phyloP scores from a whole-genome alignment of 2,888 invertebrate species.

The Caenorhabditis sulstoni region DNA sequence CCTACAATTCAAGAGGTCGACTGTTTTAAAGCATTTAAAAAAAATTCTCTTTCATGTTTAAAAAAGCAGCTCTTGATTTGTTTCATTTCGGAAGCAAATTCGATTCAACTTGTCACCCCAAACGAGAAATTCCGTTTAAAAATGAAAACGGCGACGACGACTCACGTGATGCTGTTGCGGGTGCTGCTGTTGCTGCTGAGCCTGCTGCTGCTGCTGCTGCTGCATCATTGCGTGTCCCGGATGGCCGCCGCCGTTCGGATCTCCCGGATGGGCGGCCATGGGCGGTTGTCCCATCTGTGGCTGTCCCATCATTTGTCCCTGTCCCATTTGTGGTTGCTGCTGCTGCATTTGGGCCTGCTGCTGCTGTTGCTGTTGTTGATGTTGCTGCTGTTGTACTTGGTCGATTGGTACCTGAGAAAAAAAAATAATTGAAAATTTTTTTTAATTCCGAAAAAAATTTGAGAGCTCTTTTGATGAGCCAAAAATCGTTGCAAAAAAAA shows the following conservation, averaged over 20 bases:
- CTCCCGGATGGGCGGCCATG: slow-evolving; percentile 31
- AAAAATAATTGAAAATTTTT: not conserved
- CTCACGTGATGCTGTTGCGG: slow-evolving; percentile 47
- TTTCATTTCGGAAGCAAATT: too few relatives aligned
- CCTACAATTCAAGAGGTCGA: too few relatives aligned
- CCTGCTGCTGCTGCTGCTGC: slow-evolving; percentile 49
- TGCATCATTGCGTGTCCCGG: slow-evolving; percentile 47
- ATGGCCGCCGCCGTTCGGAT: not conserved
- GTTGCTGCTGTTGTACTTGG: slow-evolving; percentile 5
- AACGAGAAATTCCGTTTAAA: too few relatives aligned
- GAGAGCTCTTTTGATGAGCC: too few relatives aligned
- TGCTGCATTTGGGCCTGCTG: slow-evolving; percentile 36
- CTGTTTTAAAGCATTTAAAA: too few relatives aligned
- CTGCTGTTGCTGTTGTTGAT: slow-evolving; percentile 12
- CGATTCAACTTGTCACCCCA: too few relatives aligned
- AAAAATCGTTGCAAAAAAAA: too few relatives aligned
- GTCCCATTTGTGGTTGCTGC: slow-evolving; percentile 22
- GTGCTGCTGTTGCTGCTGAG: slow-evolving; percentile 51
- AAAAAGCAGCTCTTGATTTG: too few relatives aligned
- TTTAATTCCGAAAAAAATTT: too few relatives aligned
- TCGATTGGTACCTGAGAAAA: slow-evolving; percentile 13
- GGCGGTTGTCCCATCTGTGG: slow-evolving; percentile 43
- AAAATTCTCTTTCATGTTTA: too few relatives aligned
- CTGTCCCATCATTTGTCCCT: slow-evolving; percentile 52
- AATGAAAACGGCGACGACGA: too few relatives aligned